Conservation (phyloP, 2,113 vertebrate species). For the Microcebus ravelobensis region DNA sequence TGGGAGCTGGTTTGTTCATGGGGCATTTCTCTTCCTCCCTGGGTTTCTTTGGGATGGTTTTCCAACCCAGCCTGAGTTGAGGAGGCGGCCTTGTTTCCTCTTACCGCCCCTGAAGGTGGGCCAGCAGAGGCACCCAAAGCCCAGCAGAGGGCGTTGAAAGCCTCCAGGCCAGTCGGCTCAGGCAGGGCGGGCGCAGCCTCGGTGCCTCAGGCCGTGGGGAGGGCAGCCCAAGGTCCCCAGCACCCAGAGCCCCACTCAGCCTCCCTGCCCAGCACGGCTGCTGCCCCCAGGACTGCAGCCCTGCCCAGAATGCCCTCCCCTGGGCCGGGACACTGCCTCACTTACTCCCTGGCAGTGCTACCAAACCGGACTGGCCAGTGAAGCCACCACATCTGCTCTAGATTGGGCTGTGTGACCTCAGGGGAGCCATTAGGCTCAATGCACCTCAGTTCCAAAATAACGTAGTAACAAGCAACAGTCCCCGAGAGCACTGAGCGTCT, state of each 20-base stretch:
- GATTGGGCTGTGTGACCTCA: neutral
- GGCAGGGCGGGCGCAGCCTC: neutral
- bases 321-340: neutral
- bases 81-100: neutral
- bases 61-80: neutral
- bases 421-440: neutral
- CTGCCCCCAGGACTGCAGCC: neutral
- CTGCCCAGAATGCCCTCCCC: neutral
- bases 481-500: neutral
- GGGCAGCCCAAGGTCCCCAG: neutral
- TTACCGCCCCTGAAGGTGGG: neutral
- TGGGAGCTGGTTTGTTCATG: neutral
- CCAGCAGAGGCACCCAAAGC: neutral
- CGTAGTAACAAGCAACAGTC: neutral
- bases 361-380: neutral
- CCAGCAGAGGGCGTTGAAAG: conserved; percentile 72
- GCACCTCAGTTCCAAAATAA: neutral
- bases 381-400: neutral
- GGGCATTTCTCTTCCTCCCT: neutral
- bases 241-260: neutral
- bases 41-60: neutral
- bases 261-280: neutral
- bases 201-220: accelerated
- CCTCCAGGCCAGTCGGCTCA: neutral
- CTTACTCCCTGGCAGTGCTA: neutral